Percentiles rank a stretch among this genome's conserved stretches.
phyloP scores from a whole-genome alignment of 2,888 invertebrate genomes.

The Zhuqinia jingwanae region DNA sequence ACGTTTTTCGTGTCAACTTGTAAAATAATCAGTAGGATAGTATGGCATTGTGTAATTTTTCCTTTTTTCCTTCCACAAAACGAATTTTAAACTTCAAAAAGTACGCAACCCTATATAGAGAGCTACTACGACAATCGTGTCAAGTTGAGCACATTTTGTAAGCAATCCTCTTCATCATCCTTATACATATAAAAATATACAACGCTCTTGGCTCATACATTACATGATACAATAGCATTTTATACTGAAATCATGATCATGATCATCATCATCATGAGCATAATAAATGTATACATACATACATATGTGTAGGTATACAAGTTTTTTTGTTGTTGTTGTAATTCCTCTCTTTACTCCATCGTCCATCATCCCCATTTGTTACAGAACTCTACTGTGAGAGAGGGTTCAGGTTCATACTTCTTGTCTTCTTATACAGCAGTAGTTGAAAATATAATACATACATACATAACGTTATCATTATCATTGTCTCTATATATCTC shows the following conservation, averaged over 20 bases:
- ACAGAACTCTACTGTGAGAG: constrained; percentile 3
- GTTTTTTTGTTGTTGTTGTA: constrained; percentile 35
- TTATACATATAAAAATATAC: constrained; percentile 22
- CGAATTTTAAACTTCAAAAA: constrained; percentile 6
- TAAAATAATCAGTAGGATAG: constrained; percentile 14
- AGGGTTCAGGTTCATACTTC: constrained; percentile 11
- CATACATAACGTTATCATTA: constrained; percentile 32
- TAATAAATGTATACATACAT: constrained; percentile 30
- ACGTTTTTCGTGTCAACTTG: constrained; percentile 30
- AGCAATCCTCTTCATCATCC: constrained; percentile 33
- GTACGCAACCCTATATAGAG: constrained; percentile 39
- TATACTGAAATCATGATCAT: background rate
- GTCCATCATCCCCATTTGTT: constrained; percentile 44
- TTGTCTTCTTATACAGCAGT: background rate
- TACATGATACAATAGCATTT: background rate
- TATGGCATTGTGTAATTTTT: too few species aligned
- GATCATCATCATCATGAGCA: constrained; percentile 9
- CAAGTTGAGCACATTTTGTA: constrained; percentile 51
- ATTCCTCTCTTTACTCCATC: constrained; percentile 22
- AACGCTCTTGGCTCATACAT: too few species aligned
- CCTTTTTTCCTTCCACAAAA: constrained; percentile 17
- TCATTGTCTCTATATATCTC: constrained; percentile 48
- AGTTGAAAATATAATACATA: constrained; percentile 4
- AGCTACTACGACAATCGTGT: constrained; percentile 33
- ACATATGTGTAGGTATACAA: constrained; percentile 26